phyloP scores from a whole-genome alignment of 2,888 invertebrate species.

The Adelphocoris suturalis region DNA sequence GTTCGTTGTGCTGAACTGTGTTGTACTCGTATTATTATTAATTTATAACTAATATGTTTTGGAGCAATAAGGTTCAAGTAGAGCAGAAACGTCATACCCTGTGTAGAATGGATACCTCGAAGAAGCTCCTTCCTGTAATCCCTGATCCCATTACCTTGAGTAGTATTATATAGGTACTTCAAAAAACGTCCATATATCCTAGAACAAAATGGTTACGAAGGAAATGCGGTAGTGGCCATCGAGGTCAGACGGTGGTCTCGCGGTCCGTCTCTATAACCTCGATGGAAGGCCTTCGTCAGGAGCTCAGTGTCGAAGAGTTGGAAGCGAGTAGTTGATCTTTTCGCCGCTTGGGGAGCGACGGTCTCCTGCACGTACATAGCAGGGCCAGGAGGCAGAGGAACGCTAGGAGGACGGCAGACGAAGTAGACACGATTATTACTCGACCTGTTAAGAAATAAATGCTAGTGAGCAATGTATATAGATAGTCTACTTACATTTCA shows the following conservation, averaged over 20 bases:
- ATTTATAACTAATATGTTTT: no score
- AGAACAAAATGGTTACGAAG: slow-evolving; percentile 4
- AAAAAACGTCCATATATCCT: slow-evolving; percentile 54
- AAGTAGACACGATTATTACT: slow-evolving; percentile 68
- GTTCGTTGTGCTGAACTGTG: no score
- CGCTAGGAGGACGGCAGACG: slow-evolving; percentile 73
- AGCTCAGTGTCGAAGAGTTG: slow-evolving; percentile 82
- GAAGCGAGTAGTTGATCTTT: slow-evolving; percentile 83
- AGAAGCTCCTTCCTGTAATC: not conserved
- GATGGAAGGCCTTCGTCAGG: slow-evolving; percentile 94
- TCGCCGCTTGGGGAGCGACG: slow-evolving; percentile 56
- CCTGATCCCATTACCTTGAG: slow-evolving; percentile 29
- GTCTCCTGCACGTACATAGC: slow-evolving; percentile 73
- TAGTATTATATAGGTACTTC: not conserved
- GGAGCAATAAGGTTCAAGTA: no score
- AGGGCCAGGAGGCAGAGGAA: slow-evolving; percentile 73
- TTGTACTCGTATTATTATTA: no score
- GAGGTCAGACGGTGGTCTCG: slow-evolving; percentile 91
- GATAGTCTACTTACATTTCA: no score
- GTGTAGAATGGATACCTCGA: no score
- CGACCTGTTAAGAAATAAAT: slow-evolving; percentile 46
- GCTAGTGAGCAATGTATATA: no score
- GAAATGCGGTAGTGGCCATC: slow-evolving; percentile 34
- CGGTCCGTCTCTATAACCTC: slow-evolving; percentile 95
- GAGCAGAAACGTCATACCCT: no score